Evolutionary conservation across 2,888 invertebrate species (phyloP).

Genomic region (Cantharis lateralis): DNA sequence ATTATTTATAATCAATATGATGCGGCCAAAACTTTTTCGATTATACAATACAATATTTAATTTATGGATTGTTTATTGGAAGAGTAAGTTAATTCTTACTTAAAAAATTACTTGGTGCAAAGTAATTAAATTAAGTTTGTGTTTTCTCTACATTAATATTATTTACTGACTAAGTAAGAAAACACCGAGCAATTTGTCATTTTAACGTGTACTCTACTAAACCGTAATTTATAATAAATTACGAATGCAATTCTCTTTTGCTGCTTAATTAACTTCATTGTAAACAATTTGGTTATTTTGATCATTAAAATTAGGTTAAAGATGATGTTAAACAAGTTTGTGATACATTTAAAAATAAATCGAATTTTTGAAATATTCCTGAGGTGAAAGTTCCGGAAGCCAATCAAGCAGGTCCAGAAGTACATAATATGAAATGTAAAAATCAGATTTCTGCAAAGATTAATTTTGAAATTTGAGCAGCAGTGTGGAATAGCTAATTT

Average conservation of each 20-base stretch:
- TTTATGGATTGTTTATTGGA: not conserved
- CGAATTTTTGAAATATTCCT: too few relatives aligned
- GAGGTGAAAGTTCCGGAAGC: too few relatives aligned
- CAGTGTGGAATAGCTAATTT: too few relatives aligned
- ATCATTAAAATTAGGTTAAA: not conserved
- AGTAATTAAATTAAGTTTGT: not conserved
- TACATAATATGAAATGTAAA: too few relatives aligned
- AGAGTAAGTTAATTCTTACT: not conserved
- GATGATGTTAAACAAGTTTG: too few relatives aligned
- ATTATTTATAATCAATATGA: not conserved
- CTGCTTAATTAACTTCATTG: not conserved
- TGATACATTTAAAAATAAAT: too few relatives aligned
- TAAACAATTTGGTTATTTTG: not conserved
- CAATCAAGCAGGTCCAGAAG: too few relatives aligned
- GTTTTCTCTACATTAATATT: not conserved
- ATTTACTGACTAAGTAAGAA: not conserved
- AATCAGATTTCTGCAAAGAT: too few relatives aligned
- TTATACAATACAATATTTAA: not conserved
- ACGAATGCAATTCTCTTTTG: not conserved
- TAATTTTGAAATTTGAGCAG: too few relatives aligned
- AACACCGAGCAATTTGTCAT: constrained; percentile 2
- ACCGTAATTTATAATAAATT: constrained; percentile 1
- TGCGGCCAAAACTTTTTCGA: not conserved
- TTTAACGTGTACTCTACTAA: constrained; percentile 1
- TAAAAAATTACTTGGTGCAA: not conserved